These are phyloP conservation scores for Cheilosia grossa DNA, from an alignment of 2,888 invertebrate genomes.

Conservation along the genomic window DNA sequence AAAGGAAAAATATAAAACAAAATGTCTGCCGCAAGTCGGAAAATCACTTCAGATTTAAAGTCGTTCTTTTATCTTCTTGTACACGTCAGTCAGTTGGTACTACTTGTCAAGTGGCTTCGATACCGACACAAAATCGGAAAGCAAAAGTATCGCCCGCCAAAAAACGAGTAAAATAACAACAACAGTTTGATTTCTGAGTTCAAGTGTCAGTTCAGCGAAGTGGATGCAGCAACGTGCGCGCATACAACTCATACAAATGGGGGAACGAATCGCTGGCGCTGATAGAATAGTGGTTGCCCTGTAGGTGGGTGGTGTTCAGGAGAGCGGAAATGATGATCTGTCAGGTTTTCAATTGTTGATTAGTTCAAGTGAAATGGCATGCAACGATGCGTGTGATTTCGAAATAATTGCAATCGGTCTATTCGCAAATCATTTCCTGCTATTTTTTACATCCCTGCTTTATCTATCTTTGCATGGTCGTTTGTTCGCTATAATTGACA, in stretches of 20 bases:
- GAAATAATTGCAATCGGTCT: slow-evolving; percentile 12
- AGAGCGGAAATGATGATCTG: slow-evolving; percentile 40
- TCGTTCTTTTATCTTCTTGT: slow-evolving; percentile 16
- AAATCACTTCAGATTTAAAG: slow-evolving; percentile 24
- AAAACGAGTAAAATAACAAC: not conserved
- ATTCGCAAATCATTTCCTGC: slow-evolving; percentile 4
- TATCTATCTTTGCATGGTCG: not conserved
- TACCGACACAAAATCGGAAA: not conserved
- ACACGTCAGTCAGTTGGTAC: slow-evolving; percentile 20
- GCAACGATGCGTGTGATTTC: slow-evolving; percentile 31
- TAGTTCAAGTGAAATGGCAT: slow-evolving; percentile 22
- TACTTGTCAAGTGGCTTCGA: slow-evolving; percentile 26
- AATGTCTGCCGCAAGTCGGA: not conserved
- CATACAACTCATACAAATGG: slow-evolving; percentile 14
- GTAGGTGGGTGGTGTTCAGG: slow-evolving; percentile 36
- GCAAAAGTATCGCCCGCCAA: slow-evolving; percentile 21
- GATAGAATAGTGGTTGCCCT: not conserved
- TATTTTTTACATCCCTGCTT: not conserved
- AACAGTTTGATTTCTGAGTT: slow-evolving; percentile 23
- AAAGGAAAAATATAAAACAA: slow-evolving; percentile 31
- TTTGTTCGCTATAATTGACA: not conserved
- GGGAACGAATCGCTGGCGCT: not conserved
- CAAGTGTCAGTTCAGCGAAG: slow-evolving; percentile 19
- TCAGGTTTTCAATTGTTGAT: slow-evolving; percentile 38
- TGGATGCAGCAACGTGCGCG: not conserved